phyloP scores from a whole-genome alignment of 2,113 vertebrate genomes.

The Crocuta crocuta region DNA sequence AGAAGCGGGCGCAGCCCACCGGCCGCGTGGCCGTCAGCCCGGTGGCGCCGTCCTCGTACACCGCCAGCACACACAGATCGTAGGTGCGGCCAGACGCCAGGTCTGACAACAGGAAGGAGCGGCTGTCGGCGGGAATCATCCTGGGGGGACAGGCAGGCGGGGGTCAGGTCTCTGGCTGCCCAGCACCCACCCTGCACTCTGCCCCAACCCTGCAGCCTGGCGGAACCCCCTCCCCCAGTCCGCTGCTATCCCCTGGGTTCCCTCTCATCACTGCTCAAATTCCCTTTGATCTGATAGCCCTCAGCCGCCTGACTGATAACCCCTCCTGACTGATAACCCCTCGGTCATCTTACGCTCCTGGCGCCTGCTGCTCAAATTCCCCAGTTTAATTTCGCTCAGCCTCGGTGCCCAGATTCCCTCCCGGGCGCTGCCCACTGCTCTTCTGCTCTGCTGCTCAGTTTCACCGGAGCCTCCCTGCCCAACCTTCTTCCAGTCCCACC shows the following conservation, averaged over 20 bases:
- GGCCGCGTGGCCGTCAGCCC: conserved; percentile 92
- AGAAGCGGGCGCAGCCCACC: conserved; percentile 92
- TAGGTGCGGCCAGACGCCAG: conserved; percentile 94
- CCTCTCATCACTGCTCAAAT: background rate
- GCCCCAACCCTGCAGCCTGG: background rate
- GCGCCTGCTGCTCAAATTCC: background rate
- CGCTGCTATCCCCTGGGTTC: background rate
- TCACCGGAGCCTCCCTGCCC: background rate
- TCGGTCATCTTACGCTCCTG: background rate
- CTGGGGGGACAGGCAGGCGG: conserved; percentile 80
- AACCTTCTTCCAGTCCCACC: background rate
- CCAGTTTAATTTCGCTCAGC: background rate
- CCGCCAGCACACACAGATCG: conserved; percentile 94
- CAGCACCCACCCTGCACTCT: background rate
- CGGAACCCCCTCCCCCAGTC: too few relatives aligned
- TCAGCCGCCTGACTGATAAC: background rate
- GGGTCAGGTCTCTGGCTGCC: conserved; percentile 33
- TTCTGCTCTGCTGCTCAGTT: background rate
- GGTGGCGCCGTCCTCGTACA: conserved; percentile 91
- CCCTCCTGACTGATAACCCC: background rate
- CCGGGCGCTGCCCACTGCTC: background rate
- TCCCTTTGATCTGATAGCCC: background rate
- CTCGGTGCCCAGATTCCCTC: background rate
- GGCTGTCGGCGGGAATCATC: conserved; percentile 95
- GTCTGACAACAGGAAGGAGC: conserved; percentile 94